phyloP scores from a whole-genome alignment of 2,113 vertebrate species.

The Theristicus caerulescens region DNA sequence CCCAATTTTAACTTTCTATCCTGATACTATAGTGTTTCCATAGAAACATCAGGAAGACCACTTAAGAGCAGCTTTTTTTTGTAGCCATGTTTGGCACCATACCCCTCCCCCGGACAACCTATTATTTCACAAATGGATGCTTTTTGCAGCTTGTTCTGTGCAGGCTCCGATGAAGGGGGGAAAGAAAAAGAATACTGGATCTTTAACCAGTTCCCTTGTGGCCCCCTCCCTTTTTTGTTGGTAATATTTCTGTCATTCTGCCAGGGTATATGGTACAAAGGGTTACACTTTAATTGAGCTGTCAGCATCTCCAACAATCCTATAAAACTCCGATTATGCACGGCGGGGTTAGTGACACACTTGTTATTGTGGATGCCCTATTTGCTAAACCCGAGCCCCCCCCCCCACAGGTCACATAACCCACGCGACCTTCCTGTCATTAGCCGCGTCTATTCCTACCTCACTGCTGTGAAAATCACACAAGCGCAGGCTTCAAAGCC shows the following conservation, averaged over 20 bases:
- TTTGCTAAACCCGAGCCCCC: slow-evolving; percentile 76
- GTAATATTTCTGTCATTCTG: slow-evolving; percentile 78
- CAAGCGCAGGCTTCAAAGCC: slow-evolving; percentile 79
- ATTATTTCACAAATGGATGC: slow-evolving; percentile 51
- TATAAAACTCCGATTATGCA: slow-evolving; percentile 81
- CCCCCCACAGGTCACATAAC: slow-evolving; percentile 78
- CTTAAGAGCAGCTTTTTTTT: slow-evolving; percentile 31
- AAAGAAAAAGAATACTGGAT: slow-evolving; percentile 54
- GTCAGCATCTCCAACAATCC: slow-evolving; percentile 79
- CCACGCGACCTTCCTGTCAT: slow-evolving; percentile 84
- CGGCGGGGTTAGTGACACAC: slow-evolving; percentile 81
- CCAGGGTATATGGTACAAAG: slow-evolving; percentile 74
- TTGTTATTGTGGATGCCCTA: slow-evolving; percentile 83
- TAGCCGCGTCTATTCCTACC: slow-evolving; percentile 80
- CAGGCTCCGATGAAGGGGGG: slow-evolving; percentile 3
- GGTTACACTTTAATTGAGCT: slow-evolving; percentile 84
- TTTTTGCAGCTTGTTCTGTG: slow-evolving; percentile 37
- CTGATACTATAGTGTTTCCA: slow-evolving; percentile 67
- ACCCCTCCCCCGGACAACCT: slow-evolving; percentile 49
- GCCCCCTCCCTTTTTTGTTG: slow-evolving; percentile 70
- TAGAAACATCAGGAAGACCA: slow-evolving; percentile 69
- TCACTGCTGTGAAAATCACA: slow-evolving; percentile 86
- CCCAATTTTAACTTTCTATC: slow-evolving; percentile 62
- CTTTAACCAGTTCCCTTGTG: slow-evolving; percentile 71
- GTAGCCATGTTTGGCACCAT: slow-evolving; percentile 33